These are phyloP conservation scores for Acrocephalus kingi DNA, from an alignment of 2,113 vertebrate species.

Conservation along the genomic window DNA sequence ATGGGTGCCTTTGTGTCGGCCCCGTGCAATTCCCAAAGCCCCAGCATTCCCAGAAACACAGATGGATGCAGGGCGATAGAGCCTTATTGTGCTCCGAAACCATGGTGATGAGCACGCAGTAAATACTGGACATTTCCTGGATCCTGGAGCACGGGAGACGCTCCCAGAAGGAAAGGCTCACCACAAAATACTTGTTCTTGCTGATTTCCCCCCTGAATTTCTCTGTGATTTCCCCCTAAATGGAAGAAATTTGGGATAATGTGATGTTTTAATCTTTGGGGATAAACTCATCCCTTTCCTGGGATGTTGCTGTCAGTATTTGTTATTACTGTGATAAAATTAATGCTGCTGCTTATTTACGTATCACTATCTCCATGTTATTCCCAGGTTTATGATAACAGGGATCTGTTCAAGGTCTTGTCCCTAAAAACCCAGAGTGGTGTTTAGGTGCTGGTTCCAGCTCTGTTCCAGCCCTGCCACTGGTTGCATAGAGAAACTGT, in stretches of 20 bases:
- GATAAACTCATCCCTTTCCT: background rate
- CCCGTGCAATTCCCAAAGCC: constrained; percentile 21
- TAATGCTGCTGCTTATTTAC: background rate
- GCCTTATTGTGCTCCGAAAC: constrained; percentile 51
- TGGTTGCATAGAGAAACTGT: background rate
- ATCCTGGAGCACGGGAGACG: background rate
- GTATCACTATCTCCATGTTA: accelerated
- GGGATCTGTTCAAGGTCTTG: background rate
- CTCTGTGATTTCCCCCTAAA: background rate
- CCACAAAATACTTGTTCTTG: background rate
- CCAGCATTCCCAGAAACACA: constrained; percentile 46
- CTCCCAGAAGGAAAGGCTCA: background rate
- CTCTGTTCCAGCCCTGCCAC: background rate
- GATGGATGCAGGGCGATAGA: constrained; percentile 36
- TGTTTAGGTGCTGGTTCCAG: background rate
- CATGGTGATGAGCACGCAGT: constrained; percentile 37
- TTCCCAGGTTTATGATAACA: no score
- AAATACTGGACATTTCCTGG: constrained; percentile 53
- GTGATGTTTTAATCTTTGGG: background rate
- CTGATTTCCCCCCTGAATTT: background rate
- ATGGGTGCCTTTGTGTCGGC: constrained; percentile 40
- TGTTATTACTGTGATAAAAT: background rate
- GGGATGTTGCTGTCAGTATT: background rate
- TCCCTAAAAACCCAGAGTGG: background rate
- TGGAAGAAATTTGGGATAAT: background rate